These are phyloP conservation scores for Corynorhinus townsendii DNA, from an alignment of 2,113 vertebrate genomes.

Conservation along the genomic window DNA sequence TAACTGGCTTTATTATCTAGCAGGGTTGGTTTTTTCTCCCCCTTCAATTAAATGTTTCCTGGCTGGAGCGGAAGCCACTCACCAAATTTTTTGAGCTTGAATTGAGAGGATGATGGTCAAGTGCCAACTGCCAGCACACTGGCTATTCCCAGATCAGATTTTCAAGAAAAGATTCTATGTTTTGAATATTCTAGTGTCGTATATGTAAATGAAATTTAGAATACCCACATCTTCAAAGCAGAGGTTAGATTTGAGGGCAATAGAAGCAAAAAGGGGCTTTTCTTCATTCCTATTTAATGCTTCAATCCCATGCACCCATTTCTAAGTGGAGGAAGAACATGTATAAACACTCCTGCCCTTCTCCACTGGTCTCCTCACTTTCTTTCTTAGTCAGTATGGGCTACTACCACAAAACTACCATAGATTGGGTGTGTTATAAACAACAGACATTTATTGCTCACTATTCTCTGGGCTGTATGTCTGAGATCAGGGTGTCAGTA, in stretches of 20 bases:
- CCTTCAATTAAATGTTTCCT: constrained; percentile 28
- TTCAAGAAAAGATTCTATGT: neutral
- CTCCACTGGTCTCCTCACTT: neutral
- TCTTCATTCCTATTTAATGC: neutral
- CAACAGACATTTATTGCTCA: neutral
- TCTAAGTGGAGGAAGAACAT: neutral
- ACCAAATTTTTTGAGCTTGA: neutral
- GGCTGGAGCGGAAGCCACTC: neutral
- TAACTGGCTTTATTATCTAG: constrained; percentile 58
- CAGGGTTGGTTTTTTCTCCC: neutral
- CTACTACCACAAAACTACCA: neutral
- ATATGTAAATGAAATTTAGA: neutral
- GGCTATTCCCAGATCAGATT: neutral
- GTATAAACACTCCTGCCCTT: neutral
- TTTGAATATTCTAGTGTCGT: constrained; percentile 2
- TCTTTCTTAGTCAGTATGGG: neutral
- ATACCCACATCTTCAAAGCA: neutral
- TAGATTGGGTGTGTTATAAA: neutral
- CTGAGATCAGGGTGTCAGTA: neutral
- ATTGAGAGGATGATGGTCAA: neutral
- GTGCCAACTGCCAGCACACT: neutral
- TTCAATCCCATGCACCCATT: neutral
- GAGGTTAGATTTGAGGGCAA: neutral
- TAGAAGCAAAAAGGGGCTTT: neutral
- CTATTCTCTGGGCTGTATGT: neutral